phyloP scores from a whole-genome alignment of 2,888 invertebrate genomes.

The Erebia epiphron region DNA sequence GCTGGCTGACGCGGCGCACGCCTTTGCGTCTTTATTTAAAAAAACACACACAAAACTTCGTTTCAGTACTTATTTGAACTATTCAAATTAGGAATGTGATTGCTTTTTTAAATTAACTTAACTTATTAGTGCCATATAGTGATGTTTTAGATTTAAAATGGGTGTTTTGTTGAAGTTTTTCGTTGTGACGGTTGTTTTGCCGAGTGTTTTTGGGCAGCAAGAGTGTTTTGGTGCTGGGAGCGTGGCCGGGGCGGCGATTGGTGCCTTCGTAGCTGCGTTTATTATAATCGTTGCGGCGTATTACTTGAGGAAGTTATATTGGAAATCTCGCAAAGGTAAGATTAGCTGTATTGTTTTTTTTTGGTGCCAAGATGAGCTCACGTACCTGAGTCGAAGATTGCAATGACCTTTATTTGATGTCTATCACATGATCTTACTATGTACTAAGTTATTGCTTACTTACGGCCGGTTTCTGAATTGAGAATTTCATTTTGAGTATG shows the following conservation, averaged over 20 bases:
- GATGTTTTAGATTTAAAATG: conserved; percentile 66
- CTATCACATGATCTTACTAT: too few relatives aligned
- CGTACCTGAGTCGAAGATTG: conserved; percentile 6
- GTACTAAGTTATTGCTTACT: too few relatives aligned
- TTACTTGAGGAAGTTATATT: conserved; percentile 84
- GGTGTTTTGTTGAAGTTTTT: conserved; percentile 70
- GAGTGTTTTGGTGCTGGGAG: conserved; percentile 87
- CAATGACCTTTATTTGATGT: background rate
- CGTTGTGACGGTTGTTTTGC: conserved; percentile 72
- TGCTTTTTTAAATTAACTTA: conserved; percentile 41
- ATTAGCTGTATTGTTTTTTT: background rate
- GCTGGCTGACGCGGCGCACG: conserved; percentile 70
- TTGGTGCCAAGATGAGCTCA: background rate
- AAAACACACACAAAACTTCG: conserved; percentile 48
- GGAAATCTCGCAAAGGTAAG: conserved; percentile 84
- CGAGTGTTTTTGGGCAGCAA: conserved; percentile 72
- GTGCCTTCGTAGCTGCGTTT: conserved; percentile 86
- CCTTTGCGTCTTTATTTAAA: conserved; percentile 44
- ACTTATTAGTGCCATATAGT: conserved; percentile 75
- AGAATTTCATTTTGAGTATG: too few relatives aligned
- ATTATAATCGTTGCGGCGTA: conserved; percentile 82
- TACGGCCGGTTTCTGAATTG: too few relatives aligned
- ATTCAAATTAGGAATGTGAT: conserved; percentile 72
- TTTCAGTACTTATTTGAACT: conserved; percentile 23
- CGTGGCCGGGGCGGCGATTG: conserved; percentile 87